Percentiles rank a stretch among this genome's conserved stretches.
phyloP scores from a whole-genome alignment of 2,797 vertebrate species.

The Smutsia temminckii region DNA sequence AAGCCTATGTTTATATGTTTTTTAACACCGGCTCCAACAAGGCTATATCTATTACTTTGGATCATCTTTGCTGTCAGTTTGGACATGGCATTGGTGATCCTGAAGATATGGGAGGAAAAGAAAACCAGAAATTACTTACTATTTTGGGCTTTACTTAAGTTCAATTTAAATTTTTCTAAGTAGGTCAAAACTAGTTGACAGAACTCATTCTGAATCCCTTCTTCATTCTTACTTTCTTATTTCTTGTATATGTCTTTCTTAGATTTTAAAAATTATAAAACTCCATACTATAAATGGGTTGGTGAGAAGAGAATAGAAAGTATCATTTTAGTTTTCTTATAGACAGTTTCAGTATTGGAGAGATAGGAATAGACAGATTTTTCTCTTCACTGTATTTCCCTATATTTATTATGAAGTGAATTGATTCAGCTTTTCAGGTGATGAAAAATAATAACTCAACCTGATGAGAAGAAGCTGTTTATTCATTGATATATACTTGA shows the following conservation, averaged over 20 bases:
- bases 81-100: background rate
- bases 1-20: background rate
- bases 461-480: background rate
- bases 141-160: background rate
- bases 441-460: background rate
- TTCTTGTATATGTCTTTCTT: background rate
- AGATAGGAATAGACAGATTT: background rate
- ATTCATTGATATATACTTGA: background rate
- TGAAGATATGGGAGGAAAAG: background rate
- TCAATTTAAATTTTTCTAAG: background rate
- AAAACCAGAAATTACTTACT: background rate
- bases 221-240: background rate
- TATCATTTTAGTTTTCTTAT: background rate
- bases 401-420: background rate
- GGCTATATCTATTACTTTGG: background rate
- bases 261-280: background rate
- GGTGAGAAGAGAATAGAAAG: background rate
- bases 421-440: slow-evolving; percentile 19
- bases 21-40: background rate
- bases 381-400: background rate
- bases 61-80: background rate
- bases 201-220: background rate
- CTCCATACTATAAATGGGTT: background rate
- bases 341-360: background rate
- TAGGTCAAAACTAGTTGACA: background rate